phyloP scores from a whole-genome alignment of 1,140 invertebrate species.

The Cryptotermes secundus region DNA sequence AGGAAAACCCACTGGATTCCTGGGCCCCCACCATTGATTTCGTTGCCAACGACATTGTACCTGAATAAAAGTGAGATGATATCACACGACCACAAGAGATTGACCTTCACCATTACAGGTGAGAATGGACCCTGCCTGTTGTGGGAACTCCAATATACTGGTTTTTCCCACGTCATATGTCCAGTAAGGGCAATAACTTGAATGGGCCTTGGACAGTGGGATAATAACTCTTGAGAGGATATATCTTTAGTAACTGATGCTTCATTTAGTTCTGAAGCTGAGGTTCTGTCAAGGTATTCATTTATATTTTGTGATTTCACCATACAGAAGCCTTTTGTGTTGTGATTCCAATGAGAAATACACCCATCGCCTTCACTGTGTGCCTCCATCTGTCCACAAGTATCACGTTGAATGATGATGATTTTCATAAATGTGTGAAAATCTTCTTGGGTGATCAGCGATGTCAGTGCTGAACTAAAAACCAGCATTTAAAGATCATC shows the following conservation, averaged over 20 bases:
- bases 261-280: background rate
- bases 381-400: too few relatives aligned
- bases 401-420: too few relatives aligned
- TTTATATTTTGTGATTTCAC: background rate
- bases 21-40: constrained; percentile 11
- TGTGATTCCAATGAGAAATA: too few relatives aligned
- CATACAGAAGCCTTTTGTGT: too few relatives aligned
- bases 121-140: background rate
- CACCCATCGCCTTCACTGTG: too few relatives aligned
- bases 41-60: background rate
- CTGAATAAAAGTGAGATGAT: constrained; percentile 13
- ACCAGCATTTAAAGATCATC: too few relatives aligned
- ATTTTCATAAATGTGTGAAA: too few relatives aligned
- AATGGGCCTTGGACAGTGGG: too few relatives aligned
- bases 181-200: background rate
- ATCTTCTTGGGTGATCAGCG: too few relatives aligned
- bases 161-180: background rate
- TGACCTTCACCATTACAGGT: constrained; percentile 33
- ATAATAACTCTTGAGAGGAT: background rate
- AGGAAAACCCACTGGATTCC: constrained; percentile 34
- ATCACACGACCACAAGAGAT: background rate
- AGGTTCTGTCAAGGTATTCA: background rate
- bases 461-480: too few relatives aligned
- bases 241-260: background rate
- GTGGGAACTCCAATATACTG: background rate